Base-by-base conservation (phyloP, 1,140 invertebrate genomes). In the Apocrypta bakeri region DNA sequence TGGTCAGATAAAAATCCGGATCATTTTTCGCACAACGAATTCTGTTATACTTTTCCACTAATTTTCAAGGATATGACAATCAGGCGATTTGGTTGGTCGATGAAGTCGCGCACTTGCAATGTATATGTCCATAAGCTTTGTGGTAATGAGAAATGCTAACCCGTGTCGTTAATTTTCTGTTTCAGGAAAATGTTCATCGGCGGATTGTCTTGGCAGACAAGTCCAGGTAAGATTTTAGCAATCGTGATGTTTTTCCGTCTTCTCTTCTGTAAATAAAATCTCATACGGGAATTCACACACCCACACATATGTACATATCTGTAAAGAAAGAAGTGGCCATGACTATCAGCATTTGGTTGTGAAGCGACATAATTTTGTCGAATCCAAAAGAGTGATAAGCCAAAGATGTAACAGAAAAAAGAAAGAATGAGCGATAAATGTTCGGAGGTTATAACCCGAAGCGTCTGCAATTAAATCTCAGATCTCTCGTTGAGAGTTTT, bases 131-230 rank as follows among this genome's bases (percentile, higher is more conserved):
- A n/a, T n/a, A n/a, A n/a, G n/a, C n/a, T n/a, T n/a, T n/a, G n/a
- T n/a, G n/a, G n/a, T n/a, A n/a, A 66, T 82, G 66, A 29, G 33
- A 42, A 74, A 64, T 79, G 56, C 75, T 79, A 76, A 83, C 69
- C 17, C n/a, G 11, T 61, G 2, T 77, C 40, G 48, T 74, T 66
- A 68, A 48, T n/a, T 81, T 76, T 76, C 72, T 79, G 69, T 96
- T 97, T 87, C 94, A 98, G 98, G 94, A 99, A 99, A 97, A 99
- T 99, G 98, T 99, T 99, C 95, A 98, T 99, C 94, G 98, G 98
- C 90, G 98, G 98, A 88, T 95, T 99, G 88, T 99, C 98, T 94
- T 99, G 98, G 98, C 98, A 99, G 94, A 99, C 98, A 89, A 98
- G 98, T 95, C 98, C 98, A 96, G 98, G 98, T 99, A 95, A 95